Evolutionary conservation across 2,888 invertebrate genomes (phyloP).

Genomic region (Aleiodes testaceus): DNA sequence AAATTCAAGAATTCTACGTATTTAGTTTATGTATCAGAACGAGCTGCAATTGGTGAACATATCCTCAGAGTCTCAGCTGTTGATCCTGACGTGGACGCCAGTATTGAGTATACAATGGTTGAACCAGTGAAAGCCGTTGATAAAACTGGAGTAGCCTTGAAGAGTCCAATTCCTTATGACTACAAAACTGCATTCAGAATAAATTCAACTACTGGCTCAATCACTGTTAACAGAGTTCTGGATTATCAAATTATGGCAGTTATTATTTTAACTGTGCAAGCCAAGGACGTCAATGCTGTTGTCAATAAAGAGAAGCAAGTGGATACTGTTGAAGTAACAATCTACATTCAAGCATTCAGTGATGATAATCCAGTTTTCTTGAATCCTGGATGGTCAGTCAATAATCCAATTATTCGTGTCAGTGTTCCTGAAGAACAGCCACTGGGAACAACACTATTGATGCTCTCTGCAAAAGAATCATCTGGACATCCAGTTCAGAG

Average conservation of each 20-base stretch:
- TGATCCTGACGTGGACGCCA: slow-evolving; percentile 82
- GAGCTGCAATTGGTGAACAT: slow-evolving; percentile 77
- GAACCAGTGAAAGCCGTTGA: slow-evolving; percentile 82
- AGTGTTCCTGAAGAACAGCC: slow-evolving; percentile 85
- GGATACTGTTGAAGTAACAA: slow-evolving; percentile 81
- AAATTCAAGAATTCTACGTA: slow-evolving; percentile 79
- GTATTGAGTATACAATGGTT: slow-evolving; percentile 80
- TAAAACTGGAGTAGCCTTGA: slow-evolving; percentile 82
- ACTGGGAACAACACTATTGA: slow-evolving; percentile 81
- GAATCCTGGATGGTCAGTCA: slow-evolving; percentile 82
- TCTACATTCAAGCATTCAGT: slow-evolving; percentile 85
- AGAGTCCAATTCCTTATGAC: slow-evolving; percentile 77
- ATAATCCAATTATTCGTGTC: slow-evolving; percentile 80
- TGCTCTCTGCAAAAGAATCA: slow-evolving; percentile 82
- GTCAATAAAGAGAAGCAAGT: slow-evolving; percentile 79
- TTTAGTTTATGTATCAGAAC: slow-evolving; percentile 82
- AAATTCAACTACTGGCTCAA: slow-evolving; percentile 81
- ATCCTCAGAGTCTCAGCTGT: slow-evolving; percentile 80
- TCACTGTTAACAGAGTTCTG: slow-evolving; percentile 80
- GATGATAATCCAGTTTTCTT: slow-evolving; percentile 85
- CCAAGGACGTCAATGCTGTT: slow-evolving; percentile 81
- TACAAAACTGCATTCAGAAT: slow-evolving; percentile 82
- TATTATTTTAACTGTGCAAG: slow-evolving; percentile 82
- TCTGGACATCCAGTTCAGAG: slow-evolving; percentile 78
- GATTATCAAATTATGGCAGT: slow-evolving; percentile 85